Base-by-base conservation (phyloP, 2,888 invertebrate species). In the Agrenia bidenticulata region DNA sequence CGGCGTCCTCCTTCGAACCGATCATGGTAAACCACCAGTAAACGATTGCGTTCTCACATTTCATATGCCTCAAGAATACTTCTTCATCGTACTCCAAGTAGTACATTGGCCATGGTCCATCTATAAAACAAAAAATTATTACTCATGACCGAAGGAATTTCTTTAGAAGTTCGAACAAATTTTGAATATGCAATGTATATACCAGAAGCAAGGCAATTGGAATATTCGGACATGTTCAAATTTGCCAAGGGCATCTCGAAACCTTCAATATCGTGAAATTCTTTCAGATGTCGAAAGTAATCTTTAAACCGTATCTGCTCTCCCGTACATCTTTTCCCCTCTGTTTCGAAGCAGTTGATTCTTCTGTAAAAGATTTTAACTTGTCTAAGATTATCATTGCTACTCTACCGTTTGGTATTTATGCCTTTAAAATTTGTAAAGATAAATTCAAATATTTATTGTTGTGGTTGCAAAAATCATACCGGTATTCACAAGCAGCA, bases 11-110 rank as follows among this genome's bases (percentile, higher is more conserved):
- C 21, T 41, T 24, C 2, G 67, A 67, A 0, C 71, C 73, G 9
- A 73, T 62, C n/a, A 71, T 63, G 7, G 69, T 69, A 45, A 73
- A 73, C 73, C 73, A 73, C 62, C 67, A 65, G 51, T 71, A 73
- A 1, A 67, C 64, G 32, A 71, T 64, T 11, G 69, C 69, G 9
- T 67, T 66, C 51, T 71, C 66, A 11, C 67, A 71, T 27, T 60
- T 66, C 66, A 73, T 69, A 51, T 73, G 69, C 19, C 73, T 37
- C 13, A 73, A 23, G 53, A 73, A 66, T 0, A 69, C 62, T 51
- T 69, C 69, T 1, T 67, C 71, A 49, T 71, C 69, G 37, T 63
- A 71, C 54, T 71, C 62, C 9, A 73, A 55, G 42, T 67, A 73
- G 50, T 67, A 73, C 1, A 66, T 42, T 11, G 73, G 73, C 73